Evolutionary conservation across 2,113 vertebrate species (phyloP).

Genomic region (Ameiurus melas): DNA sequence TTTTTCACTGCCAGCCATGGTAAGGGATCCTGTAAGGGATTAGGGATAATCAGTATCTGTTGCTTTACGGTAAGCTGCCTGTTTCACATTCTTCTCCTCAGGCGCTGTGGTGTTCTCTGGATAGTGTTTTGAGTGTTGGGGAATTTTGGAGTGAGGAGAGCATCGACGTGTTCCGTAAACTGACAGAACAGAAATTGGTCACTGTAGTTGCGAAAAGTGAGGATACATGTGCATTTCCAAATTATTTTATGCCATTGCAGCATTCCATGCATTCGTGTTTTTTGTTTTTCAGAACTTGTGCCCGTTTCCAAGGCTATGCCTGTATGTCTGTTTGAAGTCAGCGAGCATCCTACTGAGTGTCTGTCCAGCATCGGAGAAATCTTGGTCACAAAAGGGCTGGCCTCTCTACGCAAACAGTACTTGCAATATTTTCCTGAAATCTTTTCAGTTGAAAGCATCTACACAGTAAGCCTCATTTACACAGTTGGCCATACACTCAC

Average conservation of each 20-base stretch:
- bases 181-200: conserved; percentile 77
- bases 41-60: background rate
- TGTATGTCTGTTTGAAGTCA: conserved; percentile 58
- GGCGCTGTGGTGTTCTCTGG: conserved; percentile 85
- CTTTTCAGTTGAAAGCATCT: background rate
- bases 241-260: background rate
- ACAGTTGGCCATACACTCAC: background rate
- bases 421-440: background rate
- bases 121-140: conserved; percentile 74
- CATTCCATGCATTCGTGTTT: background rate
- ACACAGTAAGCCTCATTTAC: background rate
- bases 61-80: background rate
- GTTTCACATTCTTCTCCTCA: conserved; percentile 54
- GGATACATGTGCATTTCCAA: conserved; percentile 19
- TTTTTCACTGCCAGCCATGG: conserved; percentile 81
- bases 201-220: conserved; percentile 78
- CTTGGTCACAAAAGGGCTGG: conserved; percentile 66
- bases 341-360: conserved; percentile 22
- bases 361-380: conserved; percentile 57
- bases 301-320: conserved; percentile 51
- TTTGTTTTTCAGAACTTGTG: conserved; percentile 34
- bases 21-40: conserved; percentile 59
- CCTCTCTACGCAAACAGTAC: conserved; percentile 60
- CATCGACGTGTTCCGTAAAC: conserved; percentile 77
- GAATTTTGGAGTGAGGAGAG: conserved; percentile 75